Percentiles rank a stretch among this genome's conserved stretches.
These are phyloP conservation scores for Pseudococcus viburni DNA, from an alignment of 2,888 invertebrate genomes.

Conservation along the genomic window DNA sequence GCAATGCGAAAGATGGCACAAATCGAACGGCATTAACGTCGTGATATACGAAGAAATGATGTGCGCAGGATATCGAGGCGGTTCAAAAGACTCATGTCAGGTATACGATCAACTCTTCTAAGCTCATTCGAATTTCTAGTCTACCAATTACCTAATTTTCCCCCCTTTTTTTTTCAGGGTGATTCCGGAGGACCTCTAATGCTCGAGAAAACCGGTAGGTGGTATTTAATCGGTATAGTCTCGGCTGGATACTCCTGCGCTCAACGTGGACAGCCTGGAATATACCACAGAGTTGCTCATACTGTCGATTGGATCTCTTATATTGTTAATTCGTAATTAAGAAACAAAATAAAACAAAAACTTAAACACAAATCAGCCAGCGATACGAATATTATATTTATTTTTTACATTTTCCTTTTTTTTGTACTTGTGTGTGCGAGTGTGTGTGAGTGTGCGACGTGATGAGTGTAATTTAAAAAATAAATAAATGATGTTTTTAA, in stretches of 20 bases:
- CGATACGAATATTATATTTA: constrained; percentile 62
- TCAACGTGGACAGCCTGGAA: constrained; percentile 92
- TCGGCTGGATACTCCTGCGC: constrained; percentile 96
- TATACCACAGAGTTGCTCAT: constrained; percentile 92
- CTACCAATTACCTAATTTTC: background rate
- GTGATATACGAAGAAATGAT: constrained; percentile 96
- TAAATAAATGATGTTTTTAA: constrained; percentile 64
- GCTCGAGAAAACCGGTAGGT: constrained; percentile 88
- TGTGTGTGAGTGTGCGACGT: background rate
- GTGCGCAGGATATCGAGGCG: constrained; percentile 91
- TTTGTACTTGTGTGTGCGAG: constrained; percentile 5
- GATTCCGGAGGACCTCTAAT: constrained; percentile 92
- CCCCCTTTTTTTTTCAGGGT: constrained; percentile 73
- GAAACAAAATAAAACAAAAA: background rate
- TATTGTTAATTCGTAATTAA: constrained; percentile 73
- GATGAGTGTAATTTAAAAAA: constrained; percentile 56
- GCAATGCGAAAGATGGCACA: constrained; percentile 80
- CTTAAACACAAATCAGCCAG: constrained; percentile 57
- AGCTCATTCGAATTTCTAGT: too few species aligned
- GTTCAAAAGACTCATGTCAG: constrained; percentile 86
- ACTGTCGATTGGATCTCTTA: constrained; percentile 93
- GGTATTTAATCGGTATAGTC: constrained; percentile 92
- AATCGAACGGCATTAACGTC: constrained; percentile 85
- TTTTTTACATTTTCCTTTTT: constrained; percentile 54
- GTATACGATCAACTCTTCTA: constrained; percentile 70